Conservation (phyloP, 2,888 invertebrate species). For the Platynereis dumerilii region DNA sequence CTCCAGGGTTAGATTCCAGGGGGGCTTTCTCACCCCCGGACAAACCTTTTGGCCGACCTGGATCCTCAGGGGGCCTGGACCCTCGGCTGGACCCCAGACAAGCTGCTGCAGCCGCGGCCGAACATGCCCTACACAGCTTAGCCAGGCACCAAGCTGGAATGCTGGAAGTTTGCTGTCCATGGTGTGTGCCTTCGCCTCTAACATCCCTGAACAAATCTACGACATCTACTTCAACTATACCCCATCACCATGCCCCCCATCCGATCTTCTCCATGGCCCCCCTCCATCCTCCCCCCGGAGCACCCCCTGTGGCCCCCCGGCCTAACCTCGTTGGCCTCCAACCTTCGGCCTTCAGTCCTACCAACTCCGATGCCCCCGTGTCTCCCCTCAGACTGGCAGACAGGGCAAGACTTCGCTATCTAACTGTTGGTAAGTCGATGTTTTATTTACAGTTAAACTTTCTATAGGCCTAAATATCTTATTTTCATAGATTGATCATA, state of each 20-base stretch:
- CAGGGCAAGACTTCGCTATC: constrained; percentile 12
- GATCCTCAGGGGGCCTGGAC: not conserved
- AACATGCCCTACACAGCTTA: not conserved
- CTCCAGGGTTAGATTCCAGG: constrained; percentile 29
- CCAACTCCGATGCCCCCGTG: not conserved
- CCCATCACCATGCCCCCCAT: not conserved
- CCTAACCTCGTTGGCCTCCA: constrained; percentile 8
- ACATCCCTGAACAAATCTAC: not conserved
- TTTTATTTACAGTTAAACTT: not conserved
- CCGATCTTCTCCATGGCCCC: constrained; percentile 1
- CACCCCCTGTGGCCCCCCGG: not conserved
- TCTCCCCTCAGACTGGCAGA: not conserved
- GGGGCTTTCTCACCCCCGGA: not conserved
- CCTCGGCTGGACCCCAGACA: not conserved
- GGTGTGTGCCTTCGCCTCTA: not conserved
- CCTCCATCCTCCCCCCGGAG: constrained; percentile 3
- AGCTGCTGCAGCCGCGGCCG: not conserved
- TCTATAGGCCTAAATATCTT: not conserved
- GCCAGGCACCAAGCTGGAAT: constrained; percentile 2
- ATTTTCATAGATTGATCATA: too few species aligned
- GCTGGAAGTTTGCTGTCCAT: constrained; percentile 7
- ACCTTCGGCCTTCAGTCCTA: constrained; percentile 14
- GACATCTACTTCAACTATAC: not conserved
- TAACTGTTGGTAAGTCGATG: constrained; percentile 17
- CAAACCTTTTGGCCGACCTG: not conserved